phyloP scores from a whole-genome alignment of 2,888 invertebrate species.

The Acrobasis consociella region DNA sequence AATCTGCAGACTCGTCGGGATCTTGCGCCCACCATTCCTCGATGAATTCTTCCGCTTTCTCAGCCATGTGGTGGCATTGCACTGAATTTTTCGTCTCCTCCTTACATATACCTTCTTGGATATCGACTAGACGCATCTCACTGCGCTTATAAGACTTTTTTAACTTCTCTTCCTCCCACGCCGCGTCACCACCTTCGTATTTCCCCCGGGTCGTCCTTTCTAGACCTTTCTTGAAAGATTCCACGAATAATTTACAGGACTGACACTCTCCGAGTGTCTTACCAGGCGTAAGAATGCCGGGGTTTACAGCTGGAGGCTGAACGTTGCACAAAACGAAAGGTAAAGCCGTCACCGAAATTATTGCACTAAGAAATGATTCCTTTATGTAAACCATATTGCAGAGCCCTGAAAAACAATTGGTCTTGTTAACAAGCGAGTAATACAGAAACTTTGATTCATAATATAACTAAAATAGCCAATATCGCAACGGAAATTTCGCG shows the following conservation, averaged over 20 bases:
- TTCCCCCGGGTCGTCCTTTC: slow-evolving; percentile 92
- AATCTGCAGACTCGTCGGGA: slow-evolving; percentile 61
- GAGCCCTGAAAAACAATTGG: slow-evolving; percentile 47
- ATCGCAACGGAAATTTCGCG: background rate
- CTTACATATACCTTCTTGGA: slow-evolving; percentile 93
- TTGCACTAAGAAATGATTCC: slow-evolving; percentile 32
- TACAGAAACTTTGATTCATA: slow-evolving; percentile 37
- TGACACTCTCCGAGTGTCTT: slow-evolving; percentile 88
- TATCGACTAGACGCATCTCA: slow-evolving; percentile 95
- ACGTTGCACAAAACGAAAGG: slow-evolving; percentile 45
- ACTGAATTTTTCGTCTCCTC: slow-evolving; percentile 87
- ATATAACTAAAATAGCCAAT: slow-evolving; percentile 3
- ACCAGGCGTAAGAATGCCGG: slow-evolving; percentile 56
- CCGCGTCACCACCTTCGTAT: slow-evolving; percentile 96
- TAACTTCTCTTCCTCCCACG: slow-evolving; percentile 95
- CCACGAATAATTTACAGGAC: slow-evolving; percentile 88
- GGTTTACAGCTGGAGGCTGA: slow-evolving; percentile 54
- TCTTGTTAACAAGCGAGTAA: slow-evolving; percentile 23
- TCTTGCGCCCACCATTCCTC: slow-evolving; percentile 94
- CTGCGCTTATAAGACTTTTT: slow-evolving; percentile 91
- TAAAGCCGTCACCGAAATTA: slow-evolving; percentile 39
- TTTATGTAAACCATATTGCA: slow-evolving; percentile 44
- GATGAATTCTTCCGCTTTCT: slow-evolving; percentile 90
- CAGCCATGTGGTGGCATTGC: slow-evolving; percentile 93
- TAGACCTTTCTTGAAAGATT: slow-evolving; percentile 91